Percentiles rank a stretch among this genome's conserved stretches.
phyloP scores from a whole-genome alignment of 2,888 invertebrate species.

The Spicauda simplicius region DNA sequence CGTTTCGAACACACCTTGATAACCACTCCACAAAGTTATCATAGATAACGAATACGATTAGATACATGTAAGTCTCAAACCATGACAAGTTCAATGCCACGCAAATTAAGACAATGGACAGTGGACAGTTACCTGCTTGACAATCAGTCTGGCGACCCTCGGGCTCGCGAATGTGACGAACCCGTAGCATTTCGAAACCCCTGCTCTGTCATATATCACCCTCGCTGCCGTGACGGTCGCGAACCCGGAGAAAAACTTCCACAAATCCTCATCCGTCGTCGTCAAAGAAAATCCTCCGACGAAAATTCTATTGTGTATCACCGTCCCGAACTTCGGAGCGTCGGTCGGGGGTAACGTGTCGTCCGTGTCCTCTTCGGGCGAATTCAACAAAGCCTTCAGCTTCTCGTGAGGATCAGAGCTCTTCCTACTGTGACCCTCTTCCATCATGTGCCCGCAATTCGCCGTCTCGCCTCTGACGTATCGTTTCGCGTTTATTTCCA shows the following conservation, averaged over 20 bases:
- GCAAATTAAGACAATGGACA: conserved; percentile 35
- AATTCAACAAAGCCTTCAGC: conserved; percentile 74
- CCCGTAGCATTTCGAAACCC: conserved; percentile 97
- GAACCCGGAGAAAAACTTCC: conserved; percentile 95
- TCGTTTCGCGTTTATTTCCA: conserved; percentile 75
- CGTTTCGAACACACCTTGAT: conserved; percentile 23
- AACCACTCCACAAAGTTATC: conserved; percentile 25
- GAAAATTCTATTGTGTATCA: conserved; percentile 97
- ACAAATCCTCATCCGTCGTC: conserved; percentile 96
- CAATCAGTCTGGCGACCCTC: conserved; percentile 78
- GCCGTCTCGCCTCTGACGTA: conserved; percentile 80
- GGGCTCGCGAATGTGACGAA: conserved; percentile 89
- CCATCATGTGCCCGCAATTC: conserved; percentile 80
- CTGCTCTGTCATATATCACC: conserved; percentile 97
- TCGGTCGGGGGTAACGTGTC: conserved; percentile 75
- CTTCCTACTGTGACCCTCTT: conserved; percentile 73
- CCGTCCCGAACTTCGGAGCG: conserved; percentile 89
- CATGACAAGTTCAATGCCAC: conserved; percentile 34
- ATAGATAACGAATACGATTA: conserved; percentile 25
- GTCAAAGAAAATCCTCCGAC: conserved; percentile 98
- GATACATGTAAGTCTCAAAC: conserved; percentile 8
- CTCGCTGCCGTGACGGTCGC: conserved; percentile 96
- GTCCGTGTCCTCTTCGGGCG: conserved; percentile 75
- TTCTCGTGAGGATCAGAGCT: conserved; percentile 77
- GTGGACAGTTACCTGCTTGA: conserved; percentile 69